Conservation (phyloP, 2,797 vertebrate genomes). For the Rhinogobio ventralis region DNA sequence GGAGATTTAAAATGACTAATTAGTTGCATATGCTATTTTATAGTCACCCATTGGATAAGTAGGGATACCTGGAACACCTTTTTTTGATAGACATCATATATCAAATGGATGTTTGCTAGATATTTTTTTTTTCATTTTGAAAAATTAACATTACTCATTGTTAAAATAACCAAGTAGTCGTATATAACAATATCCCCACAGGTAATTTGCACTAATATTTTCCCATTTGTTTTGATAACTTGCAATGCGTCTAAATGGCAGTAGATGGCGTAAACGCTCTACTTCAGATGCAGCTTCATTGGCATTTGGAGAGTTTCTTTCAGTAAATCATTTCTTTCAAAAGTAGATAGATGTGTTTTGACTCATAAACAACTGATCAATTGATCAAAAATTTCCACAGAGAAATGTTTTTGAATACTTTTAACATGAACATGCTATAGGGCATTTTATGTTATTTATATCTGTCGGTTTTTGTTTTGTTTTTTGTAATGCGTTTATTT, state of each 20-base stretch:
- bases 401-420: not conserved
- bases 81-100: not conserved
- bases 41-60: not conserved
- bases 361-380: not conserved
- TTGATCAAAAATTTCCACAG: not conserved
- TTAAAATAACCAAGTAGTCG: not conserved
- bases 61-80: not conserved
- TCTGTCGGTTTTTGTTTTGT: not conserved
- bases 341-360: not conserved
- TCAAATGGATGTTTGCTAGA: not conserved
- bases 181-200: not conserved
- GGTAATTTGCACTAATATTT: not conserved
- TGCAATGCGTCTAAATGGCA: not conserved
- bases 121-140: not conserved
- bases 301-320: not conserved
- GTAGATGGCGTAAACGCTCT: slow-evolving; percentile 48
- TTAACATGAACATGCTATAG: not conserved
- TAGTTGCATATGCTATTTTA: not conserved
- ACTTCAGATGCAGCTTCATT: not conserved
- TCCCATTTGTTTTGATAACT: not conserved
- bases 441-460: not conserved
- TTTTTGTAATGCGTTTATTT: not conserved
- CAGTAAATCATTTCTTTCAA: not conserved
- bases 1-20: not conserved
- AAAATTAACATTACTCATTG: not conserved